phyloP scores from a whole-genome alignment of 2,113 vertebrate genomes.

The Xyliphius kryptos region DNA sequence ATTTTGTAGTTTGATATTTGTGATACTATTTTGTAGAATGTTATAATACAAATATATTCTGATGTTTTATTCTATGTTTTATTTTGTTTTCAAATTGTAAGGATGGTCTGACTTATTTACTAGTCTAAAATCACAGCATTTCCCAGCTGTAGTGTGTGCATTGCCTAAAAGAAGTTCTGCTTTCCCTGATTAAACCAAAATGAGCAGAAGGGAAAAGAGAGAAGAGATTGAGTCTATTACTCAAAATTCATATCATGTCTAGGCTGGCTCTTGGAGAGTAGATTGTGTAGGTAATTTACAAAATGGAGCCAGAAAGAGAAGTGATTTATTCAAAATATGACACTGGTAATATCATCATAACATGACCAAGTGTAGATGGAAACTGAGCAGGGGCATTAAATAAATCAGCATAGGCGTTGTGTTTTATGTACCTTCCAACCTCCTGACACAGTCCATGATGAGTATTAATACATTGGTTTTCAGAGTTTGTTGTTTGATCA shows the following conservation, averaged over 20 bases:
- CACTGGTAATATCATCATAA: slow-evolving; percentile 48
- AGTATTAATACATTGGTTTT: slow-evolving; percentile 33
- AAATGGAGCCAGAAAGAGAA: slow-evolving; percentile 44
- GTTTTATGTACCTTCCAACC: slow-evolving; percentile 22
- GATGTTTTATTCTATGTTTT: no score
- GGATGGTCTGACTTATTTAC: slow-evolving; percentile 1
- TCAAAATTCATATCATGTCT: slow-evolving; percentile 37
- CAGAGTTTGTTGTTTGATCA: slow-evolving; percentile 40
- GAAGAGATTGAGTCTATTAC: neutral
- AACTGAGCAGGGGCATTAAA: slow-evolving; percentile 33
- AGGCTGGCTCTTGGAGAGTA: slow-evolving; percentile 19
- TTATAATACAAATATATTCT: neutral
- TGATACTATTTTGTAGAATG: no score
- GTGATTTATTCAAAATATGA: slow-evolving; percentile 53
- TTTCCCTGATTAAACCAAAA: slow-evolving; percentile 2
- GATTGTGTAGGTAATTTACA: slow-evolving; percentile 46
- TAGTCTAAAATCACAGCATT: slow-evolving; percentile 11
- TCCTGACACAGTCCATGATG: slow-evolving; percentile 32
- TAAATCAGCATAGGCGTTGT: slow-evolving; percentile 40
- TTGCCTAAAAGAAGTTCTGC: neutral
- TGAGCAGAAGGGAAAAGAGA: slow-evolving; percentile 15
- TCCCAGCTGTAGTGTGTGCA: slow-evolving; percentile 1
- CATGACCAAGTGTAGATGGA: slow-evolving; percentile 33
- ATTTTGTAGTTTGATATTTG: no score
- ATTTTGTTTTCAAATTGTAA: neutral